These are phyloP conservation scores for Zosterops pallidus DNA, from an alignment of 2,113 vertebrate species.

Conservation along the genomic window DNA sequence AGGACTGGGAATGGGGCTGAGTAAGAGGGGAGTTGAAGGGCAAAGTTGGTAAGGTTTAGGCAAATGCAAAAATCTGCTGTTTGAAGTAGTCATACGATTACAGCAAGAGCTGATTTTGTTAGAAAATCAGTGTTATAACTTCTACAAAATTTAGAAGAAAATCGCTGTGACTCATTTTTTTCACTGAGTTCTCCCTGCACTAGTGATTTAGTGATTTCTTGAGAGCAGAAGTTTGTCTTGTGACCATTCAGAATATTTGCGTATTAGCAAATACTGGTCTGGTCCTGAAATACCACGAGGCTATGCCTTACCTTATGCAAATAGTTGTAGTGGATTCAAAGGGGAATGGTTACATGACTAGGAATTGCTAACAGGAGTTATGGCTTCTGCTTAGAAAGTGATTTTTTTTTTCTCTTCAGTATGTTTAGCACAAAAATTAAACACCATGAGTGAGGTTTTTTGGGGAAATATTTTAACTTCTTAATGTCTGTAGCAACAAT, in stretches of 20 bases:
- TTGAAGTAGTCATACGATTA: neutral
- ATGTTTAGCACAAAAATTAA: neutral
- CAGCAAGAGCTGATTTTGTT: neutral
- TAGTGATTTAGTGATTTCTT: neutral
- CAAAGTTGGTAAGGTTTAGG: neutral
- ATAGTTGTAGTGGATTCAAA: neutral
- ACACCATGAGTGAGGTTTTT: neutral
- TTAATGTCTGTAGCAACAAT: neutral
- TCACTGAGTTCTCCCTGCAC: neutral
- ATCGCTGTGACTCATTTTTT: neutral
- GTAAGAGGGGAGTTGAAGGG: neutral
- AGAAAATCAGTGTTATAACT: neutral
- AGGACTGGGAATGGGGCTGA: neutral
- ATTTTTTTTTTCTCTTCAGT: neutral
- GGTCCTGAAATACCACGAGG: neutral
- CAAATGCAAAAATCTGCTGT: neutral
- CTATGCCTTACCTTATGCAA: neutral
- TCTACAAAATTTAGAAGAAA: neutral
- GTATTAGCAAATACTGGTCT: neutral
- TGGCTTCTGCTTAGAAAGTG: neutral
- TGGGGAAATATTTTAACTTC: neutral
- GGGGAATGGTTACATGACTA: neutral
- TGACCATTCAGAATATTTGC: neutral
- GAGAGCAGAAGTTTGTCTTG: neutral
- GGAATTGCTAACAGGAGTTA: neutral